A percentile compares a stretch with the other conserved stretches of the same genome.
Conservation (phyloP, 2,113 vertebrate genomes). For the Orycteropus afer region DNA sequence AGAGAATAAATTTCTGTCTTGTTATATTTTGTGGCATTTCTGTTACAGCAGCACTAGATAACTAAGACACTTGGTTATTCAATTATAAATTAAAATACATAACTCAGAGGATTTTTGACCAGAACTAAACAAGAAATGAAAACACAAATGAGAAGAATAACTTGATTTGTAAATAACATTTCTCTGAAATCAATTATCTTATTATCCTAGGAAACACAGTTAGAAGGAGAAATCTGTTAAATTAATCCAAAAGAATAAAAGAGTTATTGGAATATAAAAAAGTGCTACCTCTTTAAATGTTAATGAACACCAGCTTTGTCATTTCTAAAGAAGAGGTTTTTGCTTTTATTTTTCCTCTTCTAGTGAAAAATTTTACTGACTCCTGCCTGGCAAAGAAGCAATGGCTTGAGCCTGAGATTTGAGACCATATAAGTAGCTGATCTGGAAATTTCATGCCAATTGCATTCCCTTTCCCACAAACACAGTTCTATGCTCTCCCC, state of each 20-base stretch:
- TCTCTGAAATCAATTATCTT: constrained; percentile 86
- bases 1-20: not conserved
- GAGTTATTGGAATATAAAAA: constrained; percentile 81
- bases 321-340: constrained; percentile 71
- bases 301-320: constrained; percentile 82
- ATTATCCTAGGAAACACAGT: constrained; percentile 83
- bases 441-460: not conserved
- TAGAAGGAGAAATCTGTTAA: constrained; percentile 68
- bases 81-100: constrained; percentile 74
- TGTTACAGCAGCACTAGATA: not conserved
- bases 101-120: constrained; percentile 62
- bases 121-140: constrained; percentile 75
- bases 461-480: not conserved
- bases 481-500: not conserved
- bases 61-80: constrained; percentile 48
- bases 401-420: not conserved
- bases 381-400: not conserved
- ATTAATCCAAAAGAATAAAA: constrained; percentile 83
- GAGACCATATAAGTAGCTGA: not conserved
- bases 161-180: constrained; percentile 85
- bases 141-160: constrained; percentile 80
- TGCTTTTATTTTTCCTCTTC: constrained; percentile 31
- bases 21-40: not conserved
- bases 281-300: constrained; percentile 82
- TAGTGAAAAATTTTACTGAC: not conserved